Evolutionary conservation across 2,888 invertebrate genomes (phyloP).

Genomic region (Plagodis pulveraria): DNA sequence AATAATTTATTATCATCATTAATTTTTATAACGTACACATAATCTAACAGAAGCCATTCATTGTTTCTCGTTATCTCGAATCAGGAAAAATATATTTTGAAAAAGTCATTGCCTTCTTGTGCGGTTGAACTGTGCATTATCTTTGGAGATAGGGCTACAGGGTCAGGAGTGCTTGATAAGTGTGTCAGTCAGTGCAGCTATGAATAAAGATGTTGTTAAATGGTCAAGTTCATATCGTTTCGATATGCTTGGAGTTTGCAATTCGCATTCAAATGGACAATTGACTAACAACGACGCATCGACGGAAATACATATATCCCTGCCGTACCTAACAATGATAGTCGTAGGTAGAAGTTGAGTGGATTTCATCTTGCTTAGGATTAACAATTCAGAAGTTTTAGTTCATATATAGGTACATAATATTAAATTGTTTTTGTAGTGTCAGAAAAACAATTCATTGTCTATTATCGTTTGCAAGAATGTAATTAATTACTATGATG

Average conservation of each 20-base stretch:
- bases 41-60: constrained; percentile 47
- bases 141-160: constrained; percentile 64
- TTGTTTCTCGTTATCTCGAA: constrained; percentile 53
- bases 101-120: constrained; percentile 74
- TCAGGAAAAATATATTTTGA: constrained; percentile 69
- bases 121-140: constrained; percentile 69
- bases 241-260: constrained; percentile 22
- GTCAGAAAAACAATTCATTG: constrained; percentile 3
- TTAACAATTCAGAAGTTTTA: no score
- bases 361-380: background rate
- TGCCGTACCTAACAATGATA: background rate
- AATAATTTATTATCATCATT: constrained; percentile 22
- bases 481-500: constrained; percentile 51
- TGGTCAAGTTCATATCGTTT: constrained; percentile 75
- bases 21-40: constrained; percentile 32
- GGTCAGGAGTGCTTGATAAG: constrained; percentile 62
- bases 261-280: constrained; percentile 5
- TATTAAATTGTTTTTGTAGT: background rate
- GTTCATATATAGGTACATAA: no score
- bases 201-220: constrained; percentile 56
- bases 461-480: constrained; percentile 38
- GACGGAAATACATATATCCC: background rate
- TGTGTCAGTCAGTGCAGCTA: constrained; percentile 71
- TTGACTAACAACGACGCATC: constrained; percentile 14
- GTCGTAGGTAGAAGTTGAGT: background rate